Percentiles rank a stretch among this genome's conserved stretches.
Evolutionary conservation across 2,888 invertebrate species (phyloP).

Genomic region (Strigamia maritima): DNA sequence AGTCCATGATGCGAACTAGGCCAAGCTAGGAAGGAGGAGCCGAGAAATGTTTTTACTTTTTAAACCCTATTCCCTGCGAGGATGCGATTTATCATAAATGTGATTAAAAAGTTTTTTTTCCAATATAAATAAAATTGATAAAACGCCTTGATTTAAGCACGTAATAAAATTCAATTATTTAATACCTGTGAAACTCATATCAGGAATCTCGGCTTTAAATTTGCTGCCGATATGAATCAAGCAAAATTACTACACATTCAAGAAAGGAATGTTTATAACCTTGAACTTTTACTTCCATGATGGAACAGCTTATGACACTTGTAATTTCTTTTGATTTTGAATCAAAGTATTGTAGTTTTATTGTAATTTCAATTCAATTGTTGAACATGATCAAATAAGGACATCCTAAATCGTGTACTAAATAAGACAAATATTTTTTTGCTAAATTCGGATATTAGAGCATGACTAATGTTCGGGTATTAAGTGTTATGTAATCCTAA

Average conservation of each 20-base stretch:
- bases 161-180: neutral
- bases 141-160: neutral
- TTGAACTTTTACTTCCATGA: constrained; percentile 5
- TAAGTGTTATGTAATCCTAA: neutral
- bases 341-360: neutral
- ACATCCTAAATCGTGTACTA: neutral
- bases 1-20: constrained; percentile 23
- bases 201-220: neutral
- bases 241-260: neutral
- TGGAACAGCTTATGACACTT: neutral
- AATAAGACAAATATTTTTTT: neutral
- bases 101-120: no score
- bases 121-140: no score
- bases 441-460: neutral
- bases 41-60: neutral
- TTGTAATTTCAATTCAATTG: neutral
- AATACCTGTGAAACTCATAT: neutral
- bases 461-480: neutral
- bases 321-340: neutral
- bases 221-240: neutral
- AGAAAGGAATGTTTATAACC: neutral
- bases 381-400: neutral
- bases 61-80: neutral
- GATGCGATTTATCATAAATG: no score
- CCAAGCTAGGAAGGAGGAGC: neutral